Evolutionary conservation across 2,888 invertebrate genomes (phyloP).

Genomic region (Timandra comae): DNA sequence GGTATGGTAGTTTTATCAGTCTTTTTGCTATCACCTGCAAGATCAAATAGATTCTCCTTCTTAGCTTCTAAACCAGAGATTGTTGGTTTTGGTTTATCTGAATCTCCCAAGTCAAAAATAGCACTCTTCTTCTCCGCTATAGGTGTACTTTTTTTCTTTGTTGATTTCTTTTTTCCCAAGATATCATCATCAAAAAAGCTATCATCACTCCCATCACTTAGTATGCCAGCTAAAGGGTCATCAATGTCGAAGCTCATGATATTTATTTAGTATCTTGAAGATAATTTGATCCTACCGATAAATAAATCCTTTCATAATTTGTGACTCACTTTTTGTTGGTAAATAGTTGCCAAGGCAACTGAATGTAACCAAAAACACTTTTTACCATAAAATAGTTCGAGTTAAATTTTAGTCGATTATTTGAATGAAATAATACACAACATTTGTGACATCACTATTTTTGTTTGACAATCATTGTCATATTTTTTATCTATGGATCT

Average conservation of each 20-base stretch:
- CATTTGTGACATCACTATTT: slow-evolving; percentile 1
- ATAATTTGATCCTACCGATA: not conserved
- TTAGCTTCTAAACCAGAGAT: slow-evolving; percentile 24
- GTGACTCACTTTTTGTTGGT: slow-evolving; percentile 33
- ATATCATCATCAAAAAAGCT: slow-evolving; percentile 82
- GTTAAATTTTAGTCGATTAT: not conserved
- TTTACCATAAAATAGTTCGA: too few relatives aligned
- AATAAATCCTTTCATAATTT: not conserved
- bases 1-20: slow-evolving; percentile 25
- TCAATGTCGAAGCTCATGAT: slow-evolving; percentile 77
- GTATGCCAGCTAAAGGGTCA: slow-evolving; percentile 79
- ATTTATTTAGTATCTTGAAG: not conserved
- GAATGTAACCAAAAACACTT: slow-evolving; percentile 11
- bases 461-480: slow-evolving; percentile 8
- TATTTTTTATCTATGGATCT: slow-evolving; percentile 27
- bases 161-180: slow-evolving; percentile 58
- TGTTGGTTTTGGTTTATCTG: slow-evolving; percentile 28
- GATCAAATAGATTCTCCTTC: slow-evolving; percentile 36
- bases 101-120: slow-evolving; percentile 53
- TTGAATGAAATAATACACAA: not conserved
- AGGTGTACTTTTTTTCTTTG: slow-evolving; percentile 45
- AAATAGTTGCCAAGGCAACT: slow-evolving; percentile 54
- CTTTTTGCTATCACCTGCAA: slow-evolving; percentile 34
- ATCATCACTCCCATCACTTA: slow-evolving; percentile 83
- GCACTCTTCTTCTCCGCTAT: slow-evolving; percentile 53